Percentiles rank a stretch among this genome's conserved stretches.
Conservation (phyloP, 2,888 invertebrate species). For the Theretra japonica region DNA sequence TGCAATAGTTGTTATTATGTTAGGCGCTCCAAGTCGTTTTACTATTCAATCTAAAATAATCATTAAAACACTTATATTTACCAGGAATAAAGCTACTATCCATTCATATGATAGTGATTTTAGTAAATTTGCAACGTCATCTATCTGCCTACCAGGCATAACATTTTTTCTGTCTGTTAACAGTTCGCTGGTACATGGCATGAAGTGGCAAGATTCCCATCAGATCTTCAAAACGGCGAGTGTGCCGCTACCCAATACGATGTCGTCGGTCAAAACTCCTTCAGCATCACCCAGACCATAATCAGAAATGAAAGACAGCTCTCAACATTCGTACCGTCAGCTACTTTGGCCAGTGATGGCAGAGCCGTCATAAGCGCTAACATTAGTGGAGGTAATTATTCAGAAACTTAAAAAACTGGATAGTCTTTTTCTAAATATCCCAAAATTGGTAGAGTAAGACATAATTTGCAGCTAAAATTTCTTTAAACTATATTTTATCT, state of each 20-base stretch:
- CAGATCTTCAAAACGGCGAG: constrained; percentile 64
- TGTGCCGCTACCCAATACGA: constrained; percentile 54
- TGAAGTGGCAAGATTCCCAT: constrained; percentile 71
- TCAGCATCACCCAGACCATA: constrained; percentile 54
- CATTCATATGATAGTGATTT: too few relatives aligned
- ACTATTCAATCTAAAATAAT: too few relatives aligned
- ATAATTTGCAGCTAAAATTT: too few relatives aligned
- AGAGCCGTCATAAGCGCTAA: constrained; percentile 58
- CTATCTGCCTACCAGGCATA: too few relatives aligned
- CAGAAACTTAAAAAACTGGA: background rate
- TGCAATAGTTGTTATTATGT: too few relatives aligned
- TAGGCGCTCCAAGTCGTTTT: too few relatives aligned
- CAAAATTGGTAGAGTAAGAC: too few relatives aligned
- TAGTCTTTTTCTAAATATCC: too few relatives aligned
- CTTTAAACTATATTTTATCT: too few relatives aligned
- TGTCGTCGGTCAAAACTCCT: constrained; percentile 38
- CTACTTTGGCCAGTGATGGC: constrained; percentile 45
- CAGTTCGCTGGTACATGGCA: constrained; percentile 74
- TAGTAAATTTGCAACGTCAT: too few relatives aligned
- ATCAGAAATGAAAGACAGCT: constrained; percentile 56
- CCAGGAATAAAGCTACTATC: too few relatives aligned
- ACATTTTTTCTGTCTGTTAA: constrained; percentile 8
- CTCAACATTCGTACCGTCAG: constrained; percentile 45
- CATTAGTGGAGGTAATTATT: constrained; percentile 49
- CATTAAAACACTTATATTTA: too few relatives aligned